A percentile compares a stretch with the other conserved stretches of the same genome.
Evolutionary conservation across 2,113 vertebrate species (phyloP).

Genomic region (Cygnus atratus): DNA sequence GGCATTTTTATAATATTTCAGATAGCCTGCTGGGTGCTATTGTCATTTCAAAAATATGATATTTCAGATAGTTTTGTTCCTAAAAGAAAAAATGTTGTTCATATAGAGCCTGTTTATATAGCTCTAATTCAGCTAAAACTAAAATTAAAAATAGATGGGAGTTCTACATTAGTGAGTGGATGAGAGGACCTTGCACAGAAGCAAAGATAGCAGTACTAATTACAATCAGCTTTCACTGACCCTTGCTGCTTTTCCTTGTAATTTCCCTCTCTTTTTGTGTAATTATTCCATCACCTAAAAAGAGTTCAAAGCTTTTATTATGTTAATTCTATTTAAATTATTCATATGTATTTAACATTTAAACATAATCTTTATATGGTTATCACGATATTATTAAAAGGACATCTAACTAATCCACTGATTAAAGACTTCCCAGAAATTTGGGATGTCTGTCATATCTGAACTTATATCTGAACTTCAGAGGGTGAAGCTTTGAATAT

Average conservation of each 20-base stretch:
- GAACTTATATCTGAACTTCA: neutral
- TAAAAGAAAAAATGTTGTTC: neutral
- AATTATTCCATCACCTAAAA: slow-evolving; percentile 22
- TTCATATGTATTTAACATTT: slow-evolving; percentile 17
- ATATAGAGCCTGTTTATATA: neutral
- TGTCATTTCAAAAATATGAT: neutral
- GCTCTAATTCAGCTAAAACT: neutral
- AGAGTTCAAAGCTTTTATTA: neutral
- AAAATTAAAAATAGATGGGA: neutral
- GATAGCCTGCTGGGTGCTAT: neutral
- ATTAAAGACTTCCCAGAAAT: neutral
- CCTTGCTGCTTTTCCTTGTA: neutral
- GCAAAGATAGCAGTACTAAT: neutral
- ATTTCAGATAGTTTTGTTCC: neutral
- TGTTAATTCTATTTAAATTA: neutral
- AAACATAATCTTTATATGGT: neutral
- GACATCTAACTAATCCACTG: neutral
- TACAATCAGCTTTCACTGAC: slow-evolving; percentile 13
- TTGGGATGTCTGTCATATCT: neutral
- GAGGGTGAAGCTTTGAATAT: neutral
- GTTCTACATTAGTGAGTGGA: neutral
- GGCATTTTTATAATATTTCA: neutral
- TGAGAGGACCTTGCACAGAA: neutral
- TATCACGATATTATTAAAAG: neutral
- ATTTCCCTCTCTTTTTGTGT: neutral